These are phyloP conservation scores for Musca domestica DNA, from an alignment of 1,140 invertebrate genomes.

Conservation along the genomic window DNA sequence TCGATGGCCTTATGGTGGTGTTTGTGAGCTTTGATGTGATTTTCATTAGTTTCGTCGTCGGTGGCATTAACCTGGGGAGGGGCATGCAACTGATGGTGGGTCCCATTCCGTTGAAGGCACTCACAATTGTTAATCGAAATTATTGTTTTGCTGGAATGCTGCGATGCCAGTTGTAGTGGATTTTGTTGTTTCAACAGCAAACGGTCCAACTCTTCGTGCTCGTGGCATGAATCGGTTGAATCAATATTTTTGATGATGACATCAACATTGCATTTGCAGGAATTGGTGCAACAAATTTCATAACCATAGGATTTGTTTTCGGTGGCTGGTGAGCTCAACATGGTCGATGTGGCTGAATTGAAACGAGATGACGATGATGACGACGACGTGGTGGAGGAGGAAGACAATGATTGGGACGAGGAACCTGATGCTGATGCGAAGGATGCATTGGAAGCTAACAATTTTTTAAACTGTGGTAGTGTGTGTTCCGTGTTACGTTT, in stretches of 20 bases:
- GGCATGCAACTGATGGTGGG: neutral
- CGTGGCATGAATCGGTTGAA: neutral
- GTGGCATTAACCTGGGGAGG: neutral
- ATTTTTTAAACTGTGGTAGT: no score
- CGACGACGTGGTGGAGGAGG: slow-evolving; percentile 1
- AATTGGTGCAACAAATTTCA: slow-evolving; percentile 24
- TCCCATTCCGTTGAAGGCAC: neutral
- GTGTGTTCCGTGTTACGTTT: no score
- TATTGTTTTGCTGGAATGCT: neutral
- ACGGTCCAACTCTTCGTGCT: neutral
- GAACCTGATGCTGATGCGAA: neutral
- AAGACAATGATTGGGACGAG: neutral
- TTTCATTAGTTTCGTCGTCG: no score
- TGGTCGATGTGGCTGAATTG: no score
- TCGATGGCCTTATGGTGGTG: slow-evolving; percentile 27
- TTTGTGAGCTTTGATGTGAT: neutral
- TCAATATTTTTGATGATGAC: slow-evolving; percentile 8
- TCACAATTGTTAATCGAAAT: slow-evolving; percentile 21
- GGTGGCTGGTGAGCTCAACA: neutral
- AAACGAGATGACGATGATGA: neutral
- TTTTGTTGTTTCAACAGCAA: neutral
- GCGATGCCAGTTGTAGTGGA: neutral
- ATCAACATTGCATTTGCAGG: slow-evolving; percentile 25
- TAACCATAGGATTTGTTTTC: slow-evolving; percentile 30
- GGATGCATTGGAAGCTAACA: neutral